A percentile compares a stretch with the other conserved stretches of the same genome.
These are phyloP conservation scores for Pogonomyrmex barbatus DNA, from an alignment of 1,140 invertebrate genomes.

Conservation along the genomic window DNA sequence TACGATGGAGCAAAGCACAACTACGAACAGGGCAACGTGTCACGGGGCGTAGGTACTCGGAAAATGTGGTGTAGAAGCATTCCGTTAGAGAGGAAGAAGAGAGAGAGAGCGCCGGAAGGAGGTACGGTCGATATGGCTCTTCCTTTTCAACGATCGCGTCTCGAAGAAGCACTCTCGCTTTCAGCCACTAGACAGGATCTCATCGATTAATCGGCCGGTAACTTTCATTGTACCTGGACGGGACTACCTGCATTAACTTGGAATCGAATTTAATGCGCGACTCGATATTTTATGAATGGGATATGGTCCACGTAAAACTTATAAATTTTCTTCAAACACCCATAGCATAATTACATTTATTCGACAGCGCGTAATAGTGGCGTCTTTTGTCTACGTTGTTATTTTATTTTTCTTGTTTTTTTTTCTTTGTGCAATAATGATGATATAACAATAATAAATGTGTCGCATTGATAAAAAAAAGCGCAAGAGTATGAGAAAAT, in stretches of 20 bases:
- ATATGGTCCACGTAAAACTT: neutral
- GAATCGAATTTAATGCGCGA: constrained; percentile 52
- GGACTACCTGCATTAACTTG: constrained; percentile 42
- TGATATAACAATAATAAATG: constrained; percentile 1
- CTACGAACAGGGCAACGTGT: constrained; percentile 68
- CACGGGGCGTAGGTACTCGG: constrained; percentile 57
- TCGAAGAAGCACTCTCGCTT: constrained; percentile 72
- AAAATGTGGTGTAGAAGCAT: constrained; percentile 66
- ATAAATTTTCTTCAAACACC: neutral
- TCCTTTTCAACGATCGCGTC: constrained; percentile 66
- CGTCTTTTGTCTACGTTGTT: neutral
- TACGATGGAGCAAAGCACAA: constrained; percentile 43
- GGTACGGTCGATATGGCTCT: constrained; percentile 64
- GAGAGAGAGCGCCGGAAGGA: constrained; percentile 58
- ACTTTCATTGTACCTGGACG: constrained; percentile 48
- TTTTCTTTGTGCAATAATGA: neutral
- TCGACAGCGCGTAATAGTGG: neutral
- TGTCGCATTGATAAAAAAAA: neutral
- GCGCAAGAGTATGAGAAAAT: neutral
- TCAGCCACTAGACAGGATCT: constrained; percentile 61
- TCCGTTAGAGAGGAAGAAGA: constrained; percentile 38
- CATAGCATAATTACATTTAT: neutral
- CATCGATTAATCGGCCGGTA: constrained; percentile 71
- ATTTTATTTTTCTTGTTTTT: neutral
- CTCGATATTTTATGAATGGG: constrained; percentile 26